phyloP scores from a whole-genome alignment of 1,140 invertebrate genomes.

The Penaeus chinensis region DNA sequence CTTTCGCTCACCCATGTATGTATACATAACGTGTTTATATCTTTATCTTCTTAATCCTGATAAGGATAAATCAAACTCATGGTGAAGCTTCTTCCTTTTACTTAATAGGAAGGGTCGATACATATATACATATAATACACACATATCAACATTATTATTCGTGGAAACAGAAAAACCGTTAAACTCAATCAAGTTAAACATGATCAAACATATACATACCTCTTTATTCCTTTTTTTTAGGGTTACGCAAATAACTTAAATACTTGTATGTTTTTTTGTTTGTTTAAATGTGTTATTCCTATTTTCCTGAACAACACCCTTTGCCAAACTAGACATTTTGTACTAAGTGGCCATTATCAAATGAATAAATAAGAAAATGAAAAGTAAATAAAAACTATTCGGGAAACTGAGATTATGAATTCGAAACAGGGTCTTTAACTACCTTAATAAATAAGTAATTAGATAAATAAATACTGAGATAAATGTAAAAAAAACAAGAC shows the following conservation, averaged over 20 bases:
- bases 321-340: slow-evolving; percentile 35
- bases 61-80: neutral
- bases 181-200: neutral
- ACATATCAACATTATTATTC: slow-evolving; percentile 60
- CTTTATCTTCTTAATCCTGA: no score
- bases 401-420: no score
- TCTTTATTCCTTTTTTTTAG: no score
- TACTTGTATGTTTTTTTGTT: neutral
- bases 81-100: slow-evolving; percentile 51
- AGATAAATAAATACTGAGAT: no score
- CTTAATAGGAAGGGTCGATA: slow-evolving; percentile 55
- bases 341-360: slow-evolving; percentile 28
- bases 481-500: no score
- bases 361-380: no score
- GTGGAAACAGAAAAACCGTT: slow-evolving; percentile 37
- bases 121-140: slow-evolving; percentile 62
- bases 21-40: no score
- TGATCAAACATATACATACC: neutral
- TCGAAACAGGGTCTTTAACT: no score
- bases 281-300: neutral
- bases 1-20: no score
- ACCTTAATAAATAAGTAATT: no score
- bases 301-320: slow-evolving; percentile 1
- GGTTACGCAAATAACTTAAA: neutral
- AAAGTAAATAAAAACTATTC: no score